Evolutionary conservation across 2,888 invertebrate genomes (phyloP).

Genomic region (Ennomos erosarius): DNA sequence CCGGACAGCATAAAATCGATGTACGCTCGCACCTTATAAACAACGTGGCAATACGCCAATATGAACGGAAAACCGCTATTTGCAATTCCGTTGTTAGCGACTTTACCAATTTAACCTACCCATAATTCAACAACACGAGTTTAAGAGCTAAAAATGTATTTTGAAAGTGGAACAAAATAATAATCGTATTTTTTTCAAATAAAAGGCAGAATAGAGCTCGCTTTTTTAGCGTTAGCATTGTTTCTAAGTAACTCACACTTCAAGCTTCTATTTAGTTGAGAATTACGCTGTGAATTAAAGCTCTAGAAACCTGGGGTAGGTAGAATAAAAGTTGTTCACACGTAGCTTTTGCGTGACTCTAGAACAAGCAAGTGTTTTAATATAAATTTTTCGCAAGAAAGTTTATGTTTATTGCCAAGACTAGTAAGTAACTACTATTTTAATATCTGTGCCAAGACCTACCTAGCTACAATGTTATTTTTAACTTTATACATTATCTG

Average conservation of each 20-base stretch:
- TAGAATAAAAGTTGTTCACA: too few species aligned
- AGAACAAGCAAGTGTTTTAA: too few species aligned
- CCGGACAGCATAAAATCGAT: conserved; percentile 38
- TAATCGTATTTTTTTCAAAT: too few species aligned
- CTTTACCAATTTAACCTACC: conserved; percentile 20
- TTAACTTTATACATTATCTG: too few species aligned
- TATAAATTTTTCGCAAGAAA: too few species aligned
- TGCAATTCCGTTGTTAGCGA: conserved; percentile 26
- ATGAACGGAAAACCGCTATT: conserved; percentile 30
- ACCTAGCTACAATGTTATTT: too few species aligned
- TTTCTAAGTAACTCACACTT: conserved; percentile 6
- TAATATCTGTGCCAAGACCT: too few species aligned
- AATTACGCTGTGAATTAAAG: conserved; percentile 3
- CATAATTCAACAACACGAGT: conserved; percentile 4
- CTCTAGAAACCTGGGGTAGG: not conserved
- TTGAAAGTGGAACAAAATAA: too few species aligned
- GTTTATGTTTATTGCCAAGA: too few species aligned
- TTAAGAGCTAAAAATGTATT: not conserved
- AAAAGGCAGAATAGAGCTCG: too few species aligned
- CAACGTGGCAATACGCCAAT: conserved; percentile 42
- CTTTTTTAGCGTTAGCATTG: not conserved
- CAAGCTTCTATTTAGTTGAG: not conserved
- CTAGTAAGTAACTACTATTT: too few species aligned
- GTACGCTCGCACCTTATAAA: conserved; percentile 38
- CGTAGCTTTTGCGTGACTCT: too few species aligned